Base-by-base conservation (phyloP, 2,888 invertebrate species). In the Stenotaenia linearis region DNA sequence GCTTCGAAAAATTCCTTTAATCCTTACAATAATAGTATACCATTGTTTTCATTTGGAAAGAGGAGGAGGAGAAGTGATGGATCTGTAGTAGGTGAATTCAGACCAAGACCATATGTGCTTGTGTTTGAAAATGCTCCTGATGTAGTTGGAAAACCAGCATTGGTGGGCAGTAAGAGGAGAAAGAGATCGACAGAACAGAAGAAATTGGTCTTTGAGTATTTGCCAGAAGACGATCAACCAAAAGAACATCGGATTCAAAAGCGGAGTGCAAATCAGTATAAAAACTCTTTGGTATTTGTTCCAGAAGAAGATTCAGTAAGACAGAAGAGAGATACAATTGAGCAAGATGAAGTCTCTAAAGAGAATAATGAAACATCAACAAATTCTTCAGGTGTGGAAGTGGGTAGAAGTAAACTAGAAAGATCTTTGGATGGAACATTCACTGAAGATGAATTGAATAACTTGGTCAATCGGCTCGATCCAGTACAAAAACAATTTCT, bases 401-500 rank as follows among this genome's bases (percentile, higher is more conserved):
- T 12, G 3, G 45, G 45, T 45, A 45, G 15, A 45, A 45, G 45
- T 12, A 45, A 45, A 45, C 18, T 45, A 15, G 45, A 45, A 45
- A 12, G 61, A 10, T 21, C 61, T 1, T 28, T 61, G 12, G 79
- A 79, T n/a, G 79, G 79, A 12, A 79, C 79, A 9, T 79, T 81
- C 40, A 81, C 77, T 7, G 80, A 81, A 75, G 81, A 81, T 50
- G 81, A 80, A n/a, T 77, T 81, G 56, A 81, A 80, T 40, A 21
- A 23, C 15, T 75, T 81, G 25, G 81, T 81, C 23, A 37, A 35
- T n/a, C 61, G 80, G 4, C 25, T 81, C 32, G 81, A 81, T 28
- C 81, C 81, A 5, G 80, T 81, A 10, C 81, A 81, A 35, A 37
- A 78, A 12, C 80, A 81, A 28, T 81, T 81, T 28, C 78, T 81